These are phyloP conservation scores for Cecropterus lyciades DNA, from an alignment of 1,140 invertebrate genomes.

Conservation along the genomic window DNA sequence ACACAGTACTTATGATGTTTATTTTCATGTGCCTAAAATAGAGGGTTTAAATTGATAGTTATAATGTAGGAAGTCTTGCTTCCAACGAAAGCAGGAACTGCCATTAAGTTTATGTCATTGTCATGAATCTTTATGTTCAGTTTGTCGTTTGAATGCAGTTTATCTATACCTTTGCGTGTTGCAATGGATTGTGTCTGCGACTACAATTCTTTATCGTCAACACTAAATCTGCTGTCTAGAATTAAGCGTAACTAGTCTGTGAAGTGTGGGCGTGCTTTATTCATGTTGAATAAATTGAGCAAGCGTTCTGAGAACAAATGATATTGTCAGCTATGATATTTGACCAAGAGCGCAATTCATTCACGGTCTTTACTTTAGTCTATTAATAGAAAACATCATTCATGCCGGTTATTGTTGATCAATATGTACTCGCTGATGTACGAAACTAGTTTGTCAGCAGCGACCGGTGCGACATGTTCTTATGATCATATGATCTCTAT, in stretches of 20 bases:
- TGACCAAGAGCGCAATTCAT: conserved; percentile 24
- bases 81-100: too few species aligned
- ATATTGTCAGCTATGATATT: conserved; percentile 19
- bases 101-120: neutral
- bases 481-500: too few species aligned
- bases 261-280: conserved; percentile 40
- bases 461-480: too few species aligned
- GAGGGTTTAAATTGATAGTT: neutral
- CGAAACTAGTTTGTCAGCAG: too few species aligned
- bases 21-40: conserved; percentile 12
- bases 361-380: conserved; percentile 10
- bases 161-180: neutral
- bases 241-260: conserved; percentile 14
- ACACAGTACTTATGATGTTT: neutral
- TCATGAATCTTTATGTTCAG: neutral
- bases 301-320: conserved; percentile 26
- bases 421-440: too few species aligned
- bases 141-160: neutral
- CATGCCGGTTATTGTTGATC: neutral
- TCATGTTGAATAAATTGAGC: conserved; percentile 35
- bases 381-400: conserved; percentile 5
- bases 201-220: conserved; percentile 21
- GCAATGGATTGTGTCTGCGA: conserved; percentile 1
- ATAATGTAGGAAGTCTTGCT: neutral
- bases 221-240: conserved; percentile 24